Base-by-base conservation (phyloP, 2,888 invertebrate genomes). In the Chaetogeoica ovagalla region DNA sequence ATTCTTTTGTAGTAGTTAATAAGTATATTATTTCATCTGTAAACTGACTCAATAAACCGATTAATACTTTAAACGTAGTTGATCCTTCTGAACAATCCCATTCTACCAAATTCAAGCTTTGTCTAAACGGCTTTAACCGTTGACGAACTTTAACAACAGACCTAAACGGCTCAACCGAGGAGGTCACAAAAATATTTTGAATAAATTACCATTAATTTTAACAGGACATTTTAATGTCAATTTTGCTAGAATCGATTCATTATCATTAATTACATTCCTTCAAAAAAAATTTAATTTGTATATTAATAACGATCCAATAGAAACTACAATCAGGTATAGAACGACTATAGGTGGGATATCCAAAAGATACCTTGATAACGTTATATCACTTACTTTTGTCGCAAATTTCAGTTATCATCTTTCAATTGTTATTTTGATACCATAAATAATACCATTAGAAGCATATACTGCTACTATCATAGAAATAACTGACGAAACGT, bases 141-240 rank as follows among this genome's bases (percentile, higher is more conserved):
- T n/a, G n/a, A n/a, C n/a, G n/a, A n/a, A n/a, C n/a, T n/a, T n/a
- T n/a, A n/a, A n/a, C n/a, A n/a, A n/a, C n/a, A n/a, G n/a, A n/a
- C n/a, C n/a, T n/a, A n/a, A n/a, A n/a, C n/a, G n/a, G n/a, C n/a
- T n/a, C n/a, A n/a, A n/a, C n/a, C n/a, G n/a, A n/a, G n/a, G n/a
- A n/a, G n/a, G n/a, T n/a, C n/a, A n/a, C n/a, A 66, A 48, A 66
- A 21, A 66, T 3, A 66, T 43, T 66, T 66, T 66, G 66, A 43
- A 66, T 66, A 66, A 66, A 66, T 66, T 66, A 48, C 66, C 66
- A 66, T 66, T 66, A 39, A 1, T 66, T 66, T 66, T 68, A 68
- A 48, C 48, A 68, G 66, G 39, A 66, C 39, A n/a, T 66, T 66
- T 43, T 39, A 66, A 39, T 66, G 39, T n/a, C 8, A 66, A 66